These are phyloP conservation scores for Pipistrellus pygmaeus DNA, from an alignment of 2,797 vertebrate genomes.

Conservation along the genomic window DNA sequence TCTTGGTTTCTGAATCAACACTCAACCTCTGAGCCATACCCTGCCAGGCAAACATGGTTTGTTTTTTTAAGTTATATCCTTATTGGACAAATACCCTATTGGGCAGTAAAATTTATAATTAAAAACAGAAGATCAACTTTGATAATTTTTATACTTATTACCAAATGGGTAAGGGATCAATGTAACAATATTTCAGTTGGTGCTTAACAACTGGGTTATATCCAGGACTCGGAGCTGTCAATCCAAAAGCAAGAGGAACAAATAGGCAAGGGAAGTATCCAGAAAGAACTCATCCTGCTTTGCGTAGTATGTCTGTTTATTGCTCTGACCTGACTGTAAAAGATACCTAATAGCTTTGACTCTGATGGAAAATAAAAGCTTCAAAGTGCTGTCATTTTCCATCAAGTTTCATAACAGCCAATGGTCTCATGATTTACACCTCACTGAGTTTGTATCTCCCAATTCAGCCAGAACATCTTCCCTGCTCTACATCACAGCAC, in stretches of 20 bases:
- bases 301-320: slow-evolving; percentile 4
- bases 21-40: too few relatives aligned
- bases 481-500: slow-evolving; percentile 61
- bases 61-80: slow-evolving; percentile 17
- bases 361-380: slow-evolving; percentile 34
- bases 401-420: slow-evolving; percentile 21
- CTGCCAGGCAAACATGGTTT: neutral
- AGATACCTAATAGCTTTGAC: neutral
- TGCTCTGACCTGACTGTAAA: slow-evolving; percentile 6
- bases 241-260: slow-evolving; percentile 30
- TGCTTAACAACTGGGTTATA: neutral
- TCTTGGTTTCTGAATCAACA: too few relatives aligned
- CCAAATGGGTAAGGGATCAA: neutral
- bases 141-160: neutral
- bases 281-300: neutral
- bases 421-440: slow-evolving; percentile 31
- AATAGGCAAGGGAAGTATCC: neutral
- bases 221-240: neutral
- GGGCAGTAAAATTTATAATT: neutral
- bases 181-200: neutral
- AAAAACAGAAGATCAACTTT: slow-evolving; percentile 20
- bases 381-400: slow-evolving; percentile 55
- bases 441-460: slow-evolving; percentile 55
- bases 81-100: neutral
- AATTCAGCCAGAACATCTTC: slow-evolving; percentile 32